Base-by-base conservation (phyloP, 2,113 vertebrate species). In the Stigmatopora nigra region DNA sequence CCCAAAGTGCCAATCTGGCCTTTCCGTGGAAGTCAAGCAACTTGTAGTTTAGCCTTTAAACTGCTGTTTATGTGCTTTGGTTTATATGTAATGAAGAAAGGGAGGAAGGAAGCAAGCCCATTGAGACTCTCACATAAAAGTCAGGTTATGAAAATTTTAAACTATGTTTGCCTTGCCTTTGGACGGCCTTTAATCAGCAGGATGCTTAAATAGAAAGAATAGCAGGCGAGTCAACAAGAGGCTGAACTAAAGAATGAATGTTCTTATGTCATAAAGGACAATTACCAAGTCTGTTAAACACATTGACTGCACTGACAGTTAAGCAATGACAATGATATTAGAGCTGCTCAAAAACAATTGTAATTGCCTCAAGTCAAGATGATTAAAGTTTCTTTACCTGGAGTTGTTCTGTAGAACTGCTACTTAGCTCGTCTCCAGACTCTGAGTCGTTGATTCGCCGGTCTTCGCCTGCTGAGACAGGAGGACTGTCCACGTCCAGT, bases 371-470 rank as follows among this genome's bases (percentile, higher is more conserved):
- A 11, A 52, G 20, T n/a, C 20, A 10, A 52, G 8, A 52, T 13
- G 13, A 55, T 25, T 17, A 49, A 47, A 16, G 22, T n/a, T 19
- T 22, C 1, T 0, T 84, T 92, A 99, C 96, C 95, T 97, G 92
- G 38, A 92, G 91, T 63, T 93, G 94, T 64, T 99, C 96, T 0
- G 93, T 94, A 65, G 96, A 97, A 67, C 95, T 96, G 86, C 93
- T 95, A 82, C 95, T 98, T 57, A 96, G 92, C n/a, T 99, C 95
- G 19, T 98, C 95, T 71, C 95, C 95, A 0, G 96, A 97, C 78
- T 97, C 95, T 0, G 95, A 98, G 86, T 96, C 94, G 3, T 92
- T 92, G 63, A 87, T 92, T 67, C 88, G 82, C 62, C 89, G 92
- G 79, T 97, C 93, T 72, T 96, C 94, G 11, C 92, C 90, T 0